A percentile compares a stretch with the other conserved stretches of the same genome.
Conservation (phyloP, 2,797 vertebrate genomes). For the Geotrypetes seraphini region DNA sequence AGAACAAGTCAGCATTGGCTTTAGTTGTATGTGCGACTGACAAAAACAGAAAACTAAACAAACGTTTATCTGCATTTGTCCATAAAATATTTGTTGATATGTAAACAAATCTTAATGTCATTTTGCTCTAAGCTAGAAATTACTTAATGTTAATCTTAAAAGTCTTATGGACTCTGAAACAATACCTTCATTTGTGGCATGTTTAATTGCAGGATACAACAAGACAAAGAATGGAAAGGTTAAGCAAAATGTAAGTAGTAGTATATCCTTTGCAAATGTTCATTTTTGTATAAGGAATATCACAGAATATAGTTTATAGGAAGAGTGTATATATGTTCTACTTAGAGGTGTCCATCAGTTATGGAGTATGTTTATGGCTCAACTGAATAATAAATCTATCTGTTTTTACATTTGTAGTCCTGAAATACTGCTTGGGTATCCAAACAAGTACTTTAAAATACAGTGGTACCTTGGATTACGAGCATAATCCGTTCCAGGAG, state of each 20-base stretch:
- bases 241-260: constrained; percentile 75
- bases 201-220: constrained; percentile 64
- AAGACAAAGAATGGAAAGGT: constrained; percentile 69
- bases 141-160: constrained; percentile 26
- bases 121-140: constrained; percentile 23
- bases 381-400: constrained; percentile 40
- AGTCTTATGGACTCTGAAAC: constrained; percentile 23
- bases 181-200: constrained; percentile 43
- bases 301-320: constrained; percentile 14
- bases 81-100: constrained; percentile 17
- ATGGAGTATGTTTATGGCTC: constrained; percentile 48
- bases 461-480: too few species aligned
- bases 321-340: constrained; percentile 34
- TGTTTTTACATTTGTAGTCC: constrained; percentile 37
- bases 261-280: constrained; percentile 37
- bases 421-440: constrained; percentile 40
- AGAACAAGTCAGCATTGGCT: constrained; percentile 24
- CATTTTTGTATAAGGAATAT: constrained; percentile 35
- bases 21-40: constrained; percentile 12
- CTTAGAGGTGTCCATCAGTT: constrained; percentile 40
- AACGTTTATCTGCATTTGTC: constrained; percentile 11
- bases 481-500: too few species aligned
- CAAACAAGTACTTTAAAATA: constrained; percentile 18
- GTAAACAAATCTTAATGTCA: constrained; percentile 16
- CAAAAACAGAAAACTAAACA: constrained; percentile 15